A percentile compares a stretch with the other conserved stretches of the same genome.
These are phyloP conservation scores for Lasioglossum pauxillum DNA, from an alignment of 2,888 invertebrate species.

Conservation along the genomic window DNA sequence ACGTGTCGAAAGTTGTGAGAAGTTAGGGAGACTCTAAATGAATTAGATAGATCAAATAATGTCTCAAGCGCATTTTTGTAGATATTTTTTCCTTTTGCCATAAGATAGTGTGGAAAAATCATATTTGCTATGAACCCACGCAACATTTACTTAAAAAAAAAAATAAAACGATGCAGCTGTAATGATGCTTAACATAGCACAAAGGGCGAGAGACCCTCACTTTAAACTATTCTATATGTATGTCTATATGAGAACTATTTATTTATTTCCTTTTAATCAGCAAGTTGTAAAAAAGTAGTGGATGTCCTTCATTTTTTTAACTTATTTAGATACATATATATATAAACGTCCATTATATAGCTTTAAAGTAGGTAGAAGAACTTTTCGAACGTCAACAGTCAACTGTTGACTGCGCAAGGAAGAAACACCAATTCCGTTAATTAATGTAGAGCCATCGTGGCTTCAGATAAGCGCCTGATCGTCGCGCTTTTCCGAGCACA, in stretches of 20 bases:
- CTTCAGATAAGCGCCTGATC: slow-evolving; percentile 67
- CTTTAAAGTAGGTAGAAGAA: slow-evolving; percentile 80
- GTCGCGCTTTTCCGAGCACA: slow-evolving; percentile 69
- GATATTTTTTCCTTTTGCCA: slow-evolving; percentile 65
- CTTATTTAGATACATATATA: slow-evolving; percentile 69
- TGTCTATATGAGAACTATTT: slow-evolving; percentile 66
- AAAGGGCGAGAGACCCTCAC: slow-evolving; percentile 58
- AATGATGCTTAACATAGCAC: slow-evolving; percentile 70
- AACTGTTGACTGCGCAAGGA: slow-evolving; percentile 83
- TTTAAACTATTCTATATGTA: slow-evolving; percentile 62
- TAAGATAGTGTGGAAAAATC: slow-evolving; percentile 62
- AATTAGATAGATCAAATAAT: slow-evolving; percentile 57
- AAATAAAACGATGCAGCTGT: slow-evolving; percentile 60
- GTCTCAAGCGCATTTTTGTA: slow-evolving; percentile 65
- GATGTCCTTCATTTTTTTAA: slow-evolving; percentile 65
- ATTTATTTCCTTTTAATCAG: slow-evolving; percentile 72
- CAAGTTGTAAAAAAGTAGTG: slow-evolving; percentile 68
- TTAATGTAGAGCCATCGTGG: slow-evolving; percentile 78
- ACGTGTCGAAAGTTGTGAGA: slow-evolving; percentile 45
- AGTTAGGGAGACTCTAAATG: slow-evolving; percentile 45
- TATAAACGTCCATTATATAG: slow-evolving; percentile 75
- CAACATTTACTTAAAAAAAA: slow-evolving; percentile 63
- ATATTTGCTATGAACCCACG: slow-evolving; percentile 67
- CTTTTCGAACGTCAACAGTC: slow-evolving; percentile 81
- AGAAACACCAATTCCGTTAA: slow-evolving; percentile 84